Base-by-base conservation (phyloP, 2,888 invertebrate genomes). In the Athetis lepigone region DNA sequence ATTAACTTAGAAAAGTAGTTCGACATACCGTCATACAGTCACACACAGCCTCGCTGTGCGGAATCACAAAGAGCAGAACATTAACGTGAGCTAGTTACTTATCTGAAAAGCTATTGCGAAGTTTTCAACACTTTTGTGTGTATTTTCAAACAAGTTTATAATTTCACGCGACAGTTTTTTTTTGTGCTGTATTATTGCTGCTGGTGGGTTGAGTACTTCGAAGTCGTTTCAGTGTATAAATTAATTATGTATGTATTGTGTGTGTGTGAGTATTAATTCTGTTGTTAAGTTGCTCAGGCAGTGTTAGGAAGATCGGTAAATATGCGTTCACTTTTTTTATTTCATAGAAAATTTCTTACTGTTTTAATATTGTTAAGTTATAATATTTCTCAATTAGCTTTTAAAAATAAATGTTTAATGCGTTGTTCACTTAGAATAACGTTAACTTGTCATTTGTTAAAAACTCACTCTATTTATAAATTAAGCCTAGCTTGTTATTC, bases 1-100 rank as follows among this genome's bases (percentile, higher is more conserved):
- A 93, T 94, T 91, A 92, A 93, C 89, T 93, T 90, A 82, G 87
- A 87, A 91, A 90, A 91, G 91, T 88, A 89, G 90, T 92, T 92
- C 89, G 91, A 89, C 89, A 84, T 81, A 82, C 83, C 81, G 85
- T 86, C 89, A 88, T 81, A 88, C 82, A 50, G 66, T 69, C 70
- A 74, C 72, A 85, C 85, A 84, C 79, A 83, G 80, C 69, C 75
- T 83, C 77, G 77, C 77, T 77, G 84, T 82, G 87, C 77, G 78
- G 87, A 88, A 90, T 92, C 92, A 92, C 90, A 92, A 92, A 93
- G 92, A 88, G 91, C 87, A 74, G 88, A 90, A 90, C 91, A 93
- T 93, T 93, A 93, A 91, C 90, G 87, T 90, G 86, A 89, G 86
- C 84, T 89, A 90, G 88, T 90, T 90, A 90, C 91, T 91, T 92